Percentiles rank a stretch among this genome's conserved stretches.
These are phyloP conservation scores for Ceramica pisi DNA, from an alignment of 2,888 invertebrate genomes.

Conservation along the genomic window DNA sequence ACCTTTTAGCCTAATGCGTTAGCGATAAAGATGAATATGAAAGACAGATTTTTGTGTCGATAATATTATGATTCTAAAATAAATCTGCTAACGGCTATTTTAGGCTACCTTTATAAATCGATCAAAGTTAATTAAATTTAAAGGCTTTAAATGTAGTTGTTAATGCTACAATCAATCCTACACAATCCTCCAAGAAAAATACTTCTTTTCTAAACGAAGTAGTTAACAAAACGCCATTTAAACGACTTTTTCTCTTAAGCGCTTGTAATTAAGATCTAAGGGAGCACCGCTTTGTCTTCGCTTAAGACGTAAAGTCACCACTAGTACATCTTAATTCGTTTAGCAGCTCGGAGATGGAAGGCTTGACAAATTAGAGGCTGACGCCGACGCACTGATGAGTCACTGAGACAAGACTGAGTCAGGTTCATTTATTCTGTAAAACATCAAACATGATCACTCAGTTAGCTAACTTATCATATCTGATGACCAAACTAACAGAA, in stretches of 20 bases:
- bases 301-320: slow-evolving; percentile 19
- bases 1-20: too few relatives aligned
- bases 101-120: too few relatives aligned
- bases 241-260: slow-evolving; percentile 30
- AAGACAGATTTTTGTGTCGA: too few relatives aligned
- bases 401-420: not conserved
- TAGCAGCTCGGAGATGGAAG: slow-evolving; percentile 5
- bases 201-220: not conserved
- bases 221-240: not conserved
- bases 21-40: too few relatives aligned
- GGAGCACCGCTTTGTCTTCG: slow-evolving; percentile 31
- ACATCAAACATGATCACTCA: not conserved
- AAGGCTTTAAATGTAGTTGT: not conserved
- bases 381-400: not conserved
- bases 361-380: slow-evolving; percentile 37
- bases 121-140: too few relatives aligned
- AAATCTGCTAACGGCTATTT: too few relatives aligned
- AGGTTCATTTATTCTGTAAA: slow-evolving; percentile 5
- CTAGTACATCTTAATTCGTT: slow-evolving; percentile 43
- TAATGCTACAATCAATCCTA: not conserved
- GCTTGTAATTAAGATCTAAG: slow-evolving; percentile 43
- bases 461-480: too few relatives aligned
- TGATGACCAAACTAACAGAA: too few relatives aligned
- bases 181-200: not conserved
- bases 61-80: too few relatives aligned